Conservation (phyloP, 2,888 invertebrate genomes). For the Smittia sp. region DNA sequence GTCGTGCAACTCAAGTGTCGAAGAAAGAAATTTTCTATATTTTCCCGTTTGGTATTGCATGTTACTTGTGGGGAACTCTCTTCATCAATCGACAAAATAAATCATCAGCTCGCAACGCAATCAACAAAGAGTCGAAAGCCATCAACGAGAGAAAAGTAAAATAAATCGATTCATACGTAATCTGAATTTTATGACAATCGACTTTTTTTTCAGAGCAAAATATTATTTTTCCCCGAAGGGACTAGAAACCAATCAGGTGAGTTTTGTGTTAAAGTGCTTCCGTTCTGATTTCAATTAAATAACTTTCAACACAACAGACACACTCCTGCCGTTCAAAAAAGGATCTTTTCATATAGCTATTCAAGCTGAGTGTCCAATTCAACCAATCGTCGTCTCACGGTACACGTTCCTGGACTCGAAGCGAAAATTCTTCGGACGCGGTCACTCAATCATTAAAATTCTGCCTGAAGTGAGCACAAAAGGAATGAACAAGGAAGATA, state of each 20-base stretch:
- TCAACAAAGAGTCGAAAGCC: constrained; percentile 68
- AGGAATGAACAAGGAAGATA: constrained; percentile 61
- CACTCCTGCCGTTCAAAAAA: constrained; percentile 87
- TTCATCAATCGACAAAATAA: constrained; percentile 79
- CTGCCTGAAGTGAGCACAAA: constrained; percentile 70
- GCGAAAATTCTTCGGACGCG: constrained; percentile 64
- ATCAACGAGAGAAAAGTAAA: constrained; percentile 64
- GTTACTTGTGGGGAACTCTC: constrained; percentile 85
- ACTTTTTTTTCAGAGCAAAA: constrained; percentile 60
- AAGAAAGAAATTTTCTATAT: constrained; percentile 80
- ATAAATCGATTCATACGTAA: not conserved
- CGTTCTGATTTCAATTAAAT: not conserved
- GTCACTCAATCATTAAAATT: constrained; percentile 70
- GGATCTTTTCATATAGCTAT: constrained; percentile 94
- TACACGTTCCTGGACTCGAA: constrained; percentile 70
- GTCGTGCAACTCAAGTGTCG: constrained; percentile 75
- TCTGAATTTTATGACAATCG: constrained; percentile 30
- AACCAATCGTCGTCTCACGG: constrained; percentile 83
- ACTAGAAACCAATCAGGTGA: constrained; percentile 68
- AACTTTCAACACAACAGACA: constrained; percentile 51
- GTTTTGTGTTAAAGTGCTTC: not conserved
- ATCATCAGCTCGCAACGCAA: constrained; percentile 66
- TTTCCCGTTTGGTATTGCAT: constrained; percentile 79
- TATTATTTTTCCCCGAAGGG: constrained; percentile 91
- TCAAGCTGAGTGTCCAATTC: constrained; percentile 76